Base-by-base conservation (phyloP, 2,888 invertebrate genomes). In the Lacanobia wlatinum region DNA sequence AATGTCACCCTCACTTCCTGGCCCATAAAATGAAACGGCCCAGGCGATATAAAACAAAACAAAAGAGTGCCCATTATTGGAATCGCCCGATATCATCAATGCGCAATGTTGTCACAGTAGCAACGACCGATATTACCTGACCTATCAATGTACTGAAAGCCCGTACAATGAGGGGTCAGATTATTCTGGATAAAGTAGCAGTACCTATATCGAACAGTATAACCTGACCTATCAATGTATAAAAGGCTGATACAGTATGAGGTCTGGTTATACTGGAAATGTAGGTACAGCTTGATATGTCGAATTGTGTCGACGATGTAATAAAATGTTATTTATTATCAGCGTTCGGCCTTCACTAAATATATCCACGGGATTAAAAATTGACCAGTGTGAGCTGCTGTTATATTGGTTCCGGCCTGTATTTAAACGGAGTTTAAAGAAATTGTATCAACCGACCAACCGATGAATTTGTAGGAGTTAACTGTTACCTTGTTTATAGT, bases 281-380 rank as follows among this genome's bases (percentile, higher is more conserved):
- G 18, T 7, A 14, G 14, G 23, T 21, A 28, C 14, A 73, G 48
- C 28, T 55, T 28, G 55, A 21, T 53, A n/a, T 58, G 73, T 60
- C 71, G 66, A 76, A 72, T 69, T 80, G 72, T 69, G 81, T 80
- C 66, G 53, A 38, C 81, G 38, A 66, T 23, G 80, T 80, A 76
- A 80, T 80, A 80, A 77, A 80, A 66, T 21, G 56, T 77, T 80
- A 80, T 80, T 80, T 80, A 80, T 76, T 60, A 53, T 61, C 66
- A 16, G 28, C 53, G 66, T 38, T 63, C 69, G 77, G 72, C 76
- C 62, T 72, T 68, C 64, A 60, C 73, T 81, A 77, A 81, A 67
- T 74, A 77, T 73, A 60, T 76, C 56, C 68, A 23, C 38, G 64
- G 66, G 73, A 73, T 80, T 80, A 81, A 81, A 76, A 69, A 73